phyloP scores from a whole-genome alignment of 2,113 vertebrate species.

The Scortum barcoo region DNA sequence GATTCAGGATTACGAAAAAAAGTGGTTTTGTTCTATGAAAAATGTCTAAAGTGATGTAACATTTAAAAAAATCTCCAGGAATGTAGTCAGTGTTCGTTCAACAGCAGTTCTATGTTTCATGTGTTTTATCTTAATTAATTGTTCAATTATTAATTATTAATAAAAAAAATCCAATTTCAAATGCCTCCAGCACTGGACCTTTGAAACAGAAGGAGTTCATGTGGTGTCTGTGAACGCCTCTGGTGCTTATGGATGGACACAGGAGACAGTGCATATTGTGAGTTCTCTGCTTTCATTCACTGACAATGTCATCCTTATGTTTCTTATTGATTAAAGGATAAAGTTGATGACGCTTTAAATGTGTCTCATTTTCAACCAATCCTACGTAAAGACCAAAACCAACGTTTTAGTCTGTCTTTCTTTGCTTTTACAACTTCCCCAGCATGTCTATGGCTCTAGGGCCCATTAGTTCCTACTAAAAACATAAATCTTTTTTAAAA shows the following conservation, averaged over 20 bases:
- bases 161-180: neutral
- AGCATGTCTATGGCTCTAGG: neutral
- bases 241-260: slow-evolving; percentile 22
- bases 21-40: neutral
- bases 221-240: slow-evolving; percentile 46
- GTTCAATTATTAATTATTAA: too few relatives aligned
- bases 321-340: neutral
- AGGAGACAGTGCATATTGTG: slow-evolving; percentile 36
- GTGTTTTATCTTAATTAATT: neutral
- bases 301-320: neutral
- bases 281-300: slow-evolving; percentile 4
- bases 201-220: slow-evolving; percentile 38
- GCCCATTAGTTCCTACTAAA: neutral
- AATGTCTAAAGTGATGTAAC: neutral
- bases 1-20: neutral
- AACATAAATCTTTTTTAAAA: neutral
- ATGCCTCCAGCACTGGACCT: slow-evolving; percentile 30
- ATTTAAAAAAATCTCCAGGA: too few relatives aligned
- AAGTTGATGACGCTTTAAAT: neutral
- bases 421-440: too few relatives aligned
- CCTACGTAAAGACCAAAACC: neutral
- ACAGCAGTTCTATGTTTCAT: neutral
- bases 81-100: too few relatives aligned
- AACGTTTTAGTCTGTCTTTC: neutral
- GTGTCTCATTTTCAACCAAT: neutral